Evolutionary conservation across 1,140 invertebrate species (phyloP).

Genomic region (Anastatus disparis): DNA sequence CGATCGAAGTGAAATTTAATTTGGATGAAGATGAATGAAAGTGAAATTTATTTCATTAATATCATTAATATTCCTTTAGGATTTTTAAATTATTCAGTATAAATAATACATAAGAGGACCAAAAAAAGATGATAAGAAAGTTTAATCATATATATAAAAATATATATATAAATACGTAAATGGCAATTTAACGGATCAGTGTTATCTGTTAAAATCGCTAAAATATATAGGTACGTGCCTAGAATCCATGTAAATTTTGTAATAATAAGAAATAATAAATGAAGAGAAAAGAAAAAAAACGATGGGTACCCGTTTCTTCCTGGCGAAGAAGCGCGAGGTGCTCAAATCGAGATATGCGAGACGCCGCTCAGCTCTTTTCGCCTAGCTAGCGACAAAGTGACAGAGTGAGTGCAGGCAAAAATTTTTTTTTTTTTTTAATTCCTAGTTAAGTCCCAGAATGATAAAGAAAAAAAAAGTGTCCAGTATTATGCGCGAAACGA

Average conservation of each 20-base stretch:
- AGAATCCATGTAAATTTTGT: background rate
- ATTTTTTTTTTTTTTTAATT: constrained; percentile 1
- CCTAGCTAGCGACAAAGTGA: too few relatives aligned
- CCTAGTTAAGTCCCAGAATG: too few relatives aligned
- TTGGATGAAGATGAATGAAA: too few relatives aligned
- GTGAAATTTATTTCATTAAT: too few relatives aligned
- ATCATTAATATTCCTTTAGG: background rate
- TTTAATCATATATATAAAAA: too few relatives aligned
- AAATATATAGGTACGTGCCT: background rate
- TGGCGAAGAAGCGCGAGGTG: constrained; percentile 43
- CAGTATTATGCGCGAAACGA: constrained; percentile 58
- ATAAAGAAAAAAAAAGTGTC: too few relatives aligned
- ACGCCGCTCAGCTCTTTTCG: too few relatives aligned
- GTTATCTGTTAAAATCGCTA: background rate
- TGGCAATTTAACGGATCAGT: background rate
- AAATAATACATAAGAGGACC: background rate
- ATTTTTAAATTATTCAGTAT: background rate
- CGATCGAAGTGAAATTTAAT: too few relatives aligned
- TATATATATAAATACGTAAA: background rate
- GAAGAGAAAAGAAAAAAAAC: too few relatives aligned
- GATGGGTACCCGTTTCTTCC: constrained; percentile 42
- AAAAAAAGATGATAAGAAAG: background rate
- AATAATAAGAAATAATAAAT: too few relatives aligned
- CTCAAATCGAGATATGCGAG: background rate
- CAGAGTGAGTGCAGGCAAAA: background rate